Evolutionary conservation across 2,113 vertebrate species (phyloP).

Genomic region (Tachysurus vachellii): DNA sequence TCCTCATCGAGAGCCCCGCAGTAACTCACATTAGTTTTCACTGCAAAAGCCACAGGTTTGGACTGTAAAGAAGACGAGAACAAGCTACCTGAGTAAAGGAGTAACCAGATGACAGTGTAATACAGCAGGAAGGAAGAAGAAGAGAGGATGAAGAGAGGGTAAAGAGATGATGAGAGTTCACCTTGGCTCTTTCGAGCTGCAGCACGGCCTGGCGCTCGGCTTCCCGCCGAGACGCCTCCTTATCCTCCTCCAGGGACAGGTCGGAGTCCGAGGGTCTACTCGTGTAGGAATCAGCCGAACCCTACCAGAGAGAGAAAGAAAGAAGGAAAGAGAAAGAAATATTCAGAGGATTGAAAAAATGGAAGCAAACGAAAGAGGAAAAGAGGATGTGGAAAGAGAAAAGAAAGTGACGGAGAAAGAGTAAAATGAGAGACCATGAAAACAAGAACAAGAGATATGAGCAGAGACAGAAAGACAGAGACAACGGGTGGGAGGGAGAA

Average conservation of each 20-base stretch:
- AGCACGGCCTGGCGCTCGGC: conserved; percentile 94
- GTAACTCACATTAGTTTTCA: conserved; percentile 93
- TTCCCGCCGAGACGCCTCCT: conserved; percentile 92
- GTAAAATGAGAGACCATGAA: neutral
- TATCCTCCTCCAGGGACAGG: conserved; percentile 95
- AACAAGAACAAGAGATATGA: neutral
- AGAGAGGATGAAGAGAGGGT: neutral
- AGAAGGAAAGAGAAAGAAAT: conserved; percentile 21
- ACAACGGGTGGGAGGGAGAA: neutral
- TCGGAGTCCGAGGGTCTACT: conserved; percentile 96
- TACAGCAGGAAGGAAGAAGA: neutral
- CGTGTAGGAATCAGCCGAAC: conserved; percentile 95
- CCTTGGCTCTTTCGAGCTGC: conserved; percentile 96
- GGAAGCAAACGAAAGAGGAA: conserved; percentile 11
- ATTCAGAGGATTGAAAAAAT: conserved; percentile 44
- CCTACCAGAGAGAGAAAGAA: conserved; percentile 66
- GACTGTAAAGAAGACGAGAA: conserved; percentile 69
- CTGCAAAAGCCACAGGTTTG: conserved; percentile 94
- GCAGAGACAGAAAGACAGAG: neutral
- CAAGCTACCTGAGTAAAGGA: neutral
- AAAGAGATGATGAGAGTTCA: conserved; percentile 49
- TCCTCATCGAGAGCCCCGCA: conserved; percentile 86
- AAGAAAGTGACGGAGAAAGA: neutral
- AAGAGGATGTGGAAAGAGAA: neutral
- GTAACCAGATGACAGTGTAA: neutral